Percentiles rank a stretch among this genome's conserved stretches.
Conservation (phyloP, 2,888 invertebrate genomes). For the Ennomos erosarius region DNA sequence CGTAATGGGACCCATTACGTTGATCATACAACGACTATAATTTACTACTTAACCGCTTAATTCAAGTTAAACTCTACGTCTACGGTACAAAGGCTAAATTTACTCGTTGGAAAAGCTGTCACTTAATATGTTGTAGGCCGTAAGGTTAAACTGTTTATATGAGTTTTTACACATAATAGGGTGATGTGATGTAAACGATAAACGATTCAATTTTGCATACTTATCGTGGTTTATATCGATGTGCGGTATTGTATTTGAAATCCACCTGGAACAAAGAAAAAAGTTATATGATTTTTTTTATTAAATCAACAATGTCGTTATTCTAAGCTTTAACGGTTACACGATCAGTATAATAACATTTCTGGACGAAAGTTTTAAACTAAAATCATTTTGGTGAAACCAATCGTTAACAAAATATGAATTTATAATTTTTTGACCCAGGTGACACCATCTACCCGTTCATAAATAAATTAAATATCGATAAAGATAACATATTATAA, state of each 20-base stretch:
- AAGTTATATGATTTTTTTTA: not conserved
- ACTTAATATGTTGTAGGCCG: slow-evolving; percentile 9
- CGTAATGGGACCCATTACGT: slow-evolving; percentile 52
- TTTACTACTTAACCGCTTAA: slow-evolving; percentile 9
- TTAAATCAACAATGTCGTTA: no score
- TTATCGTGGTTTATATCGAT: slow-evolving; percentile 54
- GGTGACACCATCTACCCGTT: no score
- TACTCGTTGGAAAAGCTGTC: not conserved
- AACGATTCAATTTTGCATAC: slow-evolving; percentile 56
- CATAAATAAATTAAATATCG: no score
- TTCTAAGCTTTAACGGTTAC: no score
- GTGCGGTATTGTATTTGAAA: slow-evolving; percentile 60
- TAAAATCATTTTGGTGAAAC: no score
- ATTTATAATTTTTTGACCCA: no score
- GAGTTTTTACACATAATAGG: slow-evolving; percentile 21
- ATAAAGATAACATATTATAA: no score
- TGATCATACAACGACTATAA: slow-evolving; percentile 40
- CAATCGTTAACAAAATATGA: no score
- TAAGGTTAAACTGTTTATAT: slow-evolving; percentile 25
- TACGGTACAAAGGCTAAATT: slow-evolving; percentile 13
- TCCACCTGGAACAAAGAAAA: slow-evolving; percentile 75
- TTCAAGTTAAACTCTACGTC: slow-evolving; percentile 39
- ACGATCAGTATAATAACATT: no score
- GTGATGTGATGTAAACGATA: slow-evolving; percentile 16
- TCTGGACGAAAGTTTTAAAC: no score